Base-by-base conservation (phyloP, 2,888 invertebrate genomes). In the Leptarthrus brevirostris region DNA sequence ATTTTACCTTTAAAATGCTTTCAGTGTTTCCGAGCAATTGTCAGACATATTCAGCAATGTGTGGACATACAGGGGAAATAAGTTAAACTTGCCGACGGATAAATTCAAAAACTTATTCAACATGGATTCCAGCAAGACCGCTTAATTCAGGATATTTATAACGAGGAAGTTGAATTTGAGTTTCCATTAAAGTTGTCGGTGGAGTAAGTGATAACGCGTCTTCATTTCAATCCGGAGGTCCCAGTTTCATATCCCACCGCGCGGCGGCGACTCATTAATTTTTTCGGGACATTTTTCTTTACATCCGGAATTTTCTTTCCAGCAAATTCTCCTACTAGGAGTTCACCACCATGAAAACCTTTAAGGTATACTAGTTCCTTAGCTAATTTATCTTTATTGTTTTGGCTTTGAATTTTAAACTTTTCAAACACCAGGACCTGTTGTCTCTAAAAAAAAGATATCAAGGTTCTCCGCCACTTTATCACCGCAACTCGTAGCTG, bases 41-140 rank as follows among this genome's bases (percentile, higher is more conserved):
- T 96, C 98, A 98, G 20, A 99, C 92, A 83, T 97, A 90, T 83
- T 99, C 99, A 14, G 94, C 90, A n/a, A 98, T 91, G 82, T 99
- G 99, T 0, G 99, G 98, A 83, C 99, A 99, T 80, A 99, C 94
- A 0, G 99, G 99, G 14, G 95, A 90, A 79, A 99, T 86, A 12
- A 99, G 82, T 74, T 96, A 86, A 1, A 95, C 93, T 85, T 99
- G 99, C 1, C 91, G 87, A 81, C 93, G 92, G 77, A 98, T 94
- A 82, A 95, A 99, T 79, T 88, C 87, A 78, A 91, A 84, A 49
- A 98, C 89, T 22, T 98, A 86, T 54, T 91, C 90, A 16, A 85
- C 86, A 81, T 96, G 93, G 92, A 96, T 93, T 16, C 93, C 93
- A 34, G 90, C 90, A 18, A 90, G 87, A 0, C 90, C 88, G 78